phyloP scores from a whole-genome alignment of 2,888 invertebrate genomes.

The Agapostemon virescens region DNA sequence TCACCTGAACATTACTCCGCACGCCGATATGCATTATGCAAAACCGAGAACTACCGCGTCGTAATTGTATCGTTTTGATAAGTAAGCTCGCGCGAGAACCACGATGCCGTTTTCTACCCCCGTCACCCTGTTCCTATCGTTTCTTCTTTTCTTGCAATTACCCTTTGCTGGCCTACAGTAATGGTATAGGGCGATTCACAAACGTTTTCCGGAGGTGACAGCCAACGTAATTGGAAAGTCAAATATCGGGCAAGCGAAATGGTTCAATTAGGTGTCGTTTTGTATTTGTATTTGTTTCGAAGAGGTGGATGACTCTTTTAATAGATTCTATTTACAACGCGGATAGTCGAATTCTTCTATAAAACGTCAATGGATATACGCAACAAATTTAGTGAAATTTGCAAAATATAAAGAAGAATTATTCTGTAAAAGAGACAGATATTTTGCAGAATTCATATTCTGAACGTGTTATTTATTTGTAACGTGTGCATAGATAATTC shows the following conservation, averaged over 20 bases:
- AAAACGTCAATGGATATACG: no score
- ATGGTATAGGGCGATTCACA: slow-evolving; percentile 5
- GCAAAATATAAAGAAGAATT: no score
- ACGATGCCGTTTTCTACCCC: slow-evolving; percentile 5
- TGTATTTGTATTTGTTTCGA: neutral
- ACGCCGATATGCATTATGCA: slow-evolving; percentile 53
- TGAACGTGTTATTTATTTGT: no score
- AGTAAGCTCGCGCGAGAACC: slow-evolving; percentile 44
- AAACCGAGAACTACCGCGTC: slow-evolving; percentile 52
- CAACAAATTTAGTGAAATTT: no score
- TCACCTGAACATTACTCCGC: slow-evolving; percentile 42
- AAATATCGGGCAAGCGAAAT: neutral
- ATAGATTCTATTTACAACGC: no score
- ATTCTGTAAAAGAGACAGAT: neutral
- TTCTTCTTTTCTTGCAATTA: slow-evolving; percentile 28
- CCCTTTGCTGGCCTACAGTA: neutral
- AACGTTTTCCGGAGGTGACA: neutral
- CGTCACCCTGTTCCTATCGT: neutral
- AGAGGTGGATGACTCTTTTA: neutral
- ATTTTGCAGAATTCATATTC: neutral
- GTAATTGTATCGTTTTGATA: slow-evolving; percentile 61
- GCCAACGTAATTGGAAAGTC: neutral
- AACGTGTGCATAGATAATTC: no score
- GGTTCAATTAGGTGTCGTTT: neutral
- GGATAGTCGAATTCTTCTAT: no score